Base-by-base conservation (phyloP, 1,140 invertebrate genomes). In the Saxidomus purpurata region DNA sequence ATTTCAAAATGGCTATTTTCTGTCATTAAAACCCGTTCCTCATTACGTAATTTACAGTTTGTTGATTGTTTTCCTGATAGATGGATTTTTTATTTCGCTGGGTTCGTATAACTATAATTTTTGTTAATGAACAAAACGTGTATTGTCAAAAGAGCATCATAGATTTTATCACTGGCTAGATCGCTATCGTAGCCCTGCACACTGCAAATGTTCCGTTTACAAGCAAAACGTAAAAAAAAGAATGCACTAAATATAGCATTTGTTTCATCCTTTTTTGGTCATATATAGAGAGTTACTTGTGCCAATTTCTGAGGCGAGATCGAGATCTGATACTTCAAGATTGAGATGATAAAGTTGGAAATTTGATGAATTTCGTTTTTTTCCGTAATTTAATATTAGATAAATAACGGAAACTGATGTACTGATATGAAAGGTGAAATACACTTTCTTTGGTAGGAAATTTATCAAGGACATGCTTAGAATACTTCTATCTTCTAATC, bases 61-160 rank as follows among this genome's bases (percentile, higher is more conserved):
- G 25, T 71, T 71, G 67, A 71, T 71, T 36, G 67, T 71, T 71
- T 71, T 63, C 34, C 19, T 71, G 38, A 71, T 40, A 38, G n/a
- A 8, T 15, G 25, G 9, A 63, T n/a, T 63, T 63, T 63, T 28
- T 63, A 63, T 63, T 25, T 28, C 8, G 38, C 67, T 13, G 38
- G 28, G 8, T 8, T 17, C 19, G 17, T 71, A 28, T 19, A 15
- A 19, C 34, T 9, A 71, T 38, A 38, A 71, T 11, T 31, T 71
- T 71, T 71, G 36, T 71, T 11, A 71, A 71, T 38, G 34, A 71
- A 71, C 67, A 71, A 71, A 4, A 34, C 3, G 28, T 1, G 11
- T 38, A 71, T 28, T 71, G 67, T 71, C 28, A 71, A 31, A 1
- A 19, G 17, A 15, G 38, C 36, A 71, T 40, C 34, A 71, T 71